Evolutionary conservation across 2,113 vertebrate species (phyloP).

Genomic region (Desmodus rotundus): DNA sequence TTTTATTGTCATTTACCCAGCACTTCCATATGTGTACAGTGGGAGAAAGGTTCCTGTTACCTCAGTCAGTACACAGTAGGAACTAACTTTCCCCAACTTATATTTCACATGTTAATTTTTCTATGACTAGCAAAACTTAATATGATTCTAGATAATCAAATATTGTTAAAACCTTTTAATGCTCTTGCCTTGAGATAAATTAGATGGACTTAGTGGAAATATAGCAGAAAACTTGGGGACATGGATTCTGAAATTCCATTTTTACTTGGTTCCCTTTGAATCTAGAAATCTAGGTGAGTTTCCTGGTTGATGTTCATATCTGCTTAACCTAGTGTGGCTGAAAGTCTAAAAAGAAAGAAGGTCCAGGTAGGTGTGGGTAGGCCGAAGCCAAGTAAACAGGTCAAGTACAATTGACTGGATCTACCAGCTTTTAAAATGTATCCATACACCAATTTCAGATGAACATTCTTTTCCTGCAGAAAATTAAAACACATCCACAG

Average conservation of each 20-base stretch:
- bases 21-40: not conserved
- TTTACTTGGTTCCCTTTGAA: not conserved
- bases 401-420: not conserved
- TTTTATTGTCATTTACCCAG: not conserved
- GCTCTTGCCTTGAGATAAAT: not conserved
- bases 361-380: not conserved
- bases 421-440: not conserved
- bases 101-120: not conserved
- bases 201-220: not conserved
- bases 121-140: not conserved
- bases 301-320: not conserved
- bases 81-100: not conserved
- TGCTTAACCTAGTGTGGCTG: not conserved
- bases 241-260: not conserved
- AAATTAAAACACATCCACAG: slow-evolving; percentile 39
- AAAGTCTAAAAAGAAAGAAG: not conserved
- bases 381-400: not conserved
- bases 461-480: slow-evolving; percentile 31
- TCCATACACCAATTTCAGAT: slow-evolving; percentile 40
- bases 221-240: not conserved
- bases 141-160: not conserved
- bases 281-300: not conserved
- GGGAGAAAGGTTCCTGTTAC: not conserved
- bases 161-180: not conserved
- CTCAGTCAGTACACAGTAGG: not conserved